These are phyloP conservation scores for Falcunculus frontatus DNA, from an alignment of 2,113 vertebrate genomes.

Conservation along the genomic window DNA sequence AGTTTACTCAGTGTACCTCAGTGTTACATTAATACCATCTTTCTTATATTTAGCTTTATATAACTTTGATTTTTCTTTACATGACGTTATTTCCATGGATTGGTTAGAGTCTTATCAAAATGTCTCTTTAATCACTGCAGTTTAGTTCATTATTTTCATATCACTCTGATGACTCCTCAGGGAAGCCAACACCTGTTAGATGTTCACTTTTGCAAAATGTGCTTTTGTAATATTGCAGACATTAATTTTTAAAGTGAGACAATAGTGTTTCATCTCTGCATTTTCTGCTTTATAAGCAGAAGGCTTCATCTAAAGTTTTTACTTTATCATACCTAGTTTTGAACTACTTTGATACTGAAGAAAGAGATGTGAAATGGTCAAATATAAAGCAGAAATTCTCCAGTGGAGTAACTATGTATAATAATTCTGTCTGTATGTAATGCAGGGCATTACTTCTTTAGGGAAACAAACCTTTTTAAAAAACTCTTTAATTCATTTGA, in stretches of 20 bases:
- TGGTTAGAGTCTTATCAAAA: neutral
- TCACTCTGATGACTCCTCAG: neutral
- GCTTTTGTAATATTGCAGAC: neutral
- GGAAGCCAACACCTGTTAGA: neutral
- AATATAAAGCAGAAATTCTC: neutral
- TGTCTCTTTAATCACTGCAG: slow-evolving; percentile 20
- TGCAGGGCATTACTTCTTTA: neutral
- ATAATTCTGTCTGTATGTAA: neutral
- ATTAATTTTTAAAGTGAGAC: neutral
- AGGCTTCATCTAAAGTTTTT: neutral
- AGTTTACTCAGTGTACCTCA: neutral
- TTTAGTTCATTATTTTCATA: neutral
- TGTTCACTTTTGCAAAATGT: neutral
- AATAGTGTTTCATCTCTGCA: neutral
- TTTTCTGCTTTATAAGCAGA: slow-evolving; percentile 17
- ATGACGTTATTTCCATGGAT: neutral
- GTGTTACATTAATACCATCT: neutral
- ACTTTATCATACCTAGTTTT: neutral
- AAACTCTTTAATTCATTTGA: neutral
- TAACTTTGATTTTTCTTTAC: slow-evolving; percentile 7
- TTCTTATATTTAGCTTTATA: neutral
- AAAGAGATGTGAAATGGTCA: neutral
- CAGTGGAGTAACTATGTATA: neutral
- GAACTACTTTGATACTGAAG: neutral
- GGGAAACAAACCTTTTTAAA: neutral